Percentiles rank a stretch among this genome's conserved stretches.
These are phyloP conservation scores for Desoria tigrina DNA, from an alignment of 2,888 invertebrate genomes.

Conservation along the genomic window DNA sequence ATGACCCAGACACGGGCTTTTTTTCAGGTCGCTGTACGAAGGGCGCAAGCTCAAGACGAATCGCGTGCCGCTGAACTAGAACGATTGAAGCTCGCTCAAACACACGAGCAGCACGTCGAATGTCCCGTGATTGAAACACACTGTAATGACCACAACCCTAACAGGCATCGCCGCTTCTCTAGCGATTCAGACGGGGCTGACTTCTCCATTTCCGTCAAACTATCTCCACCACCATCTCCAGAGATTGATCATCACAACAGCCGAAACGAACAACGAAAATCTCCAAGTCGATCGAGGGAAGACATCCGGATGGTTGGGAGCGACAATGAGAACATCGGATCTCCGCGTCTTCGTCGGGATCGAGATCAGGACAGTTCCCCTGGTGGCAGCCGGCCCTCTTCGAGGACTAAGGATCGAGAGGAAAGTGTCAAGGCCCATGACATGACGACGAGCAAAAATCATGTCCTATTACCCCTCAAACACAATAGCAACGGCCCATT, in stretches of 20 bases:
- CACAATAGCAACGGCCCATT: neutral
- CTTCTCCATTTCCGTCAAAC: neutral
- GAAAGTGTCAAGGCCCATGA: neutral
- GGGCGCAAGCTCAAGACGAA: slow-evolving; percentile 85
- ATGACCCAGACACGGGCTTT: slow-evolving; percentile 15
- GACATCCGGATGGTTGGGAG: neutral
- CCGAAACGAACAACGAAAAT: slow-evolving; percentile 6
- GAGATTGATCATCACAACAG: too few species aligned
- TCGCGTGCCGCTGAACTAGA: slow-evolving; percentile 48
- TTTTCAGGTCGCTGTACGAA: slow-evolving; percentile 74
- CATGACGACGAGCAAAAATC: neutral
- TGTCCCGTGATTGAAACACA: slow-evolving; percentile 46
- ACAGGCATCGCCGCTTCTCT: slow-evolving; percentile 20
- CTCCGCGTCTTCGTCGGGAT: neutral
- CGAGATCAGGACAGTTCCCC: neutral
- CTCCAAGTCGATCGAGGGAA: neutral
- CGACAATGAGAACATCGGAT: neutral
- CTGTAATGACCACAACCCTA: too few species aligned
- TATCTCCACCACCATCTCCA: slow-evolving; percentile 16
- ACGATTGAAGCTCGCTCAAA: neutral
- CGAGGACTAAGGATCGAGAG: slow-evolving; percentile 2
- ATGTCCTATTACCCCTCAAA: slow-evolving; percentile 3
- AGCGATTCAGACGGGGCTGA: neutral
- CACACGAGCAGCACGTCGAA: slow-evolving; percentile 48
- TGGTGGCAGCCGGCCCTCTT: neutral